Percentiles rank a stretch among this genome's conserved stretches.
Evolutionary conservation across 2,113 vertebrate species (phyloP).

Genomic region (Clarias batrachus): DNA sequence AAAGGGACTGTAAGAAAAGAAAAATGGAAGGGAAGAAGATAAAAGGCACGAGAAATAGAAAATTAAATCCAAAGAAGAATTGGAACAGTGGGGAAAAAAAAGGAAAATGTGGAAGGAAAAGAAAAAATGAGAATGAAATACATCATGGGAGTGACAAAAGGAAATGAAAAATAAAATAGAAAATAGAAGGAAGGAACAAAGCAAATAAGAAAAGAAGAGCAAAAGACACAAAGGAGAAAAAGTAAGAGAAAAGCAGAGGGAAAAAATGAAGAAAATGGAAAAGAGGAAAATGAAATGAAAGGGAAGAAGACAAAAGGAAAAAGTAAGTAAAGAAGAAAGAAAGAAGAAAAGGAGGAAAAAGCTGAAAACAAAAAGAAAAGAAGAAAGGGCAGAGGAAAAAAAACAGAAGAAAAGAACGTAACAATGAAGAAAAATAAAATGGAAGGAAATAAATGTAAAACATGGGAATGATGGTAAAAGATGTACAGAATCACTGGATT

Average conservation of each 20-base stretch:
- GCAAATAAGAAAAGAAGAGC: not conserved
- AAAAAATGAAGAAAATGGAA: not conserved
- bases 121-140: not conserved
- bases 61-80: not conserved
- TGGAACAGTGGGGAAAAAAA: too few species aligned
- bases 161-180: not conserved
- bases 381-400: not conserved
- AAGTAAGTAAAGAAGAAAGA: not conserved
- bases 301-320: not conserved
- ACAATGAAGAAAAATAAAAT: not conserved
- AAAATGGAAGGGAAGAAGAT: not conserved
- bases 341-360: not conserved
- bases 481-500: not conserved
- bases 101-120: not conserved
- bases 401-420: not conserved
- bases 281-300: not conserved
- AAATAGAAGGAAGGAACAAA: not conserved
- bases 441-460: not conserved
- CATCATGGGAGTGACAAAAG: not conserved
- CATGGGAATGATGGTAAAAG: not conserved
- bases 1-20: not conserved
- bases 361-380: not conserved
- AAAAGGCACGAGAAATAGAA: not conserved
- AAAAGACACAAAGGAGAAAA: not conserved
- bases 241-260: not conserved